phyloP scores from a whole-genome alignment of 1,140 invertebrate genomes.

The Apocrypta bakeri region DNA sequence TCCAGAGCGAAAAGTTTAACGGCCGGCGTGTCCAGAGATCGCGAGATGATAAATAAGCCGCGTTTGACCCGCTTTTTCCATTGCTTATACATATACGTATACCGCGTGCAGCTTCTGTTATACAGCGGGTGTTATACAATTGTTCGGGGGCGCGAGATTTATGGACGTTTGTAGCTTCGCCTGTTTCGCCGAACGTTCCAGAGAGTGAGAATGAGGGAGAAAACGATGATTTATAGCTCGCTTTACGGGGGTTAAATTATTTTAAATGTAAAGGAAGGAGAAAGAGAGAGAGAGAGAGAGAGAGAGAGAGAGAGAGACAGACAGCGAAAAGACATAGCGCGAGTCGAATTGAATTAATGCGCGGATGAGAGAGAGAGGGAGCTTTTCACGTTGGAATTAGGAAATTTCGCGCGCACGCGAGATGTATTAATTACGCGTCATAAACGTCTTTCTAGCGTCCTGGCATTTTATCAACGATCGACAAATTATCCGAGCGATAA shows the following conservation, averaged over 20 bases:
- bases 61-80: slow-evolving; percentile 13
- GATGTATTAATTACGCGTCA: neutral
- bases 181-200: no score
- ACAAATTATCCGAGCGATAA: neutral
- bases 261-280: neutral
- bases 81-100: neutral
- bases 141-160: slow-evolving; percentile 28
- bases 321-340: neutral
- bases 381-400: neutral
- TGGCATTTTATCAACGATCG: neutral
- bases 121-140: slow-evolving; percentile 40
- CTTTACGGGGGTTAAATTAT: slow-evolving; percentile 22
- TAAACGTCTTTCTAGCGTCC: no score
- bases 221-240: slow-evolving; percentile 9
- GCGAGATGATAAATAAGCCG: slow-evolving; percentile 22
- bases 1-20: slow-evolving; percentile 14
- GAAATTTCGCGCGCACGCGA: neutral
- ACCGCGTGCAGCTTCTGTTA: no score
- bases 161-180: slow-evolving; percentile 14
- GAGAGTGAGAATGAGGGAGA: no score
- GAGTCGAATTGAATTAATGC: slow-evolving; percentile 11
- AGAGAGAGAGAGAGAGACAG: no score
- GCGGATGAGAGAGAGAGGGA: no score
- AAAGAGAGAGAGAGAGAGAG: no score
- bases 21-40: neutral